phyloP scores from a whole-genome alignment of 2,113 vertebrate genomes.

The Alexandromys fortis region DNA sequence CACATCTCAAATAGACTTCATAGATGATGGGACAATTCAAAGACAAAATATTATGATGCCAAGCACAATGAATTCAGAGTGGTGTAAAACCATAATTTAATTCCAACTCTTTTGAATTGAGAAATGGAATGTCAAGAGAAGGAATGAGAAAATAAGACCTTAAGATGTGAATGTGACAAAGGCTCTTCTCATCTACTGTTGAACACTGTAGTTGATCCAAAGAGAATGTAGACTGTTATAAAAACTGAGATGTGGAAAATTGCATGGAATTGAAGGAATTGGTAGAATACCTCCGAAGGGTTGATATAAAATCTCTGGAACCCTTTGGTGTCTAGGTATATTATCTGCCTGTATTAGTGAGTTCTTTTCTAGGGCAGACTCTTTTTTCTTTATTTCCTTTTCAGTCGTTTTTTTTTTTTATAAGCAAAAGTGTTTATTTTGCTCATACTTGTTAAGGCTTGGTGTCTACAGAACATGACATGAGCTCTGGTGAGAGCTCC shows the following conservation, averaged over 20 bases:
- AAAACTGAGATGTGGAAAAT: too few species aligned
- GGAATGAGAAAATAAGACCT: not conserved
- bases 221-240: not conserved
- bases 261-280: not conserved
- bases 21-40: not conserved
- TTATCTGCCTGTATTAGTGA: not conserved
- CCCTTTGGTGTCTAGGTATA: not conserved
- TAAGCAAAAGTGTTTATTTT: not conserved
- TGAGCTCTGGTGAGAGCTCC: not conserved
- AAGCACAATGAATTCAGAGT: not conserved
- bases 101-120: not conserved
- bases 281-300: not conserved
- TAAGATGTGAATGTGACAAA: not conserved
- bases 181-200: not conserved
- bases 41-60: not conserved
- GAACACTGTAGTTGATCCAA: not conserved
- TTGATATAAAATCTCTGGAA: not conserved
- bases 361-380: not conserved
- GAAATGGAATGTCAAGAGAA: not conserved
- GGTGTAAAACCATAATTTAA: not conserved
- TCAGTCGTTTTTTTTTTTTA: too few species aligned
- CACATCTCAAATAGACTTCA: not conserved
- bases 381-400: not conserved
- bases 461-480: not conserved
- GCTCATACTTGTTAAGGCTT: not conserved